These are phyloP conservation scores for Drosophila seclusa DNA, from an alignment of 2,888 invertebrate genomes.

Conservation along the genomic window DNA sequence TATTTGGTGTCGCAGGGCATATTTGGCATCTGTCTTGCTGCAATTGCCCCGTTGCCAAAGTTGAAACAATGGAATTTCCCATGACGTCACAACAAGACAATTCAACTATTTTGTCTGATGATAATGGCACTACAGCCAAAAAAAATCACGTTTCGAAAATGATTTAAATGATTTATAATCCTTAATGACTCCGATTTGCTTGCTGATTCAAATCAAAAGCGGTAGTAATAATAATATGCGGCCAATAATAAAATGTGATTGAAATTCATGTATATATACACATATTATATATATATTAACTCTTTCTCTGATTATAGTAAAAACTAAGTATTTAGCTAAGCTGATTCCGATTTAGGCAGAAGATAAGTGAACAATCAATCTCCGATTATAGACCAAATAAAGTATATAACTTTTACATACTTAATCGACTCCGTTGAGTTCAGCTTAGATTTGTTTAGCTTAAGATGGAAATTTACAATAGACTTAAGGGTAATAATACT, in stretches of 20 bases:
- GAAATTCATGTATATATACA: too few species aligned
- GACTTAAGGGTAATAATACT: neutral
- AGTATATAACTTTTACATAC: neutral
- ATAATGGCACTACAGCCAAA: neutral
- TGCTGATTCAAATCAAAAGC: neutral
- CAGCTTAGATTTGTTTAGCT: neutral
- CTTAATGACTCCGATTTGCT: neutral
- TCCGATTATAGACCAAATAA: neutral
- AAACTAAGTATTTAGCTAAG: neutral
- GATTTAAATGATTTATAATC: neutral
- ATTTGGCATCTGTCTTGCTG: conserved; percentile 45
- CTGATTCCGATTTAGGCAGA: neutral
- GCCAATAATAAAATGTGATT: too few species aligned
- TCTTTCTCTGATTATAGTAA: neutral
- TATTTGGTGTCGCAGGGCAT: conserved; percentile 39
- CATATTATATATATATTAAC: neutral
- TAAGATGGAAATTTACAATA: neutral
- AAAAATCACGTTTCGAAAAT: neutral
- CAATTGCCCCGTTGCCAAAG: conserved; percentile 51
- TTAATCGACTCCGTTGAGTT: neutral
- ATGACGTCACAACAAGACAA: conserved; percentile 37
- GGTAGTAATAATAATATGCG: too few species aligned
- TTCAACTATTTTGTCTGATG: neutral
- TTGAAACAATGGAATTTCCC: conserved; percentile 35
- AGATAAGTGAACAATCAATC: neutral